Evolutionary conservation across 2,797 vertebrate genomes (phyloP).

Genomic region (Gastrophryne carolinensis): DNA sequence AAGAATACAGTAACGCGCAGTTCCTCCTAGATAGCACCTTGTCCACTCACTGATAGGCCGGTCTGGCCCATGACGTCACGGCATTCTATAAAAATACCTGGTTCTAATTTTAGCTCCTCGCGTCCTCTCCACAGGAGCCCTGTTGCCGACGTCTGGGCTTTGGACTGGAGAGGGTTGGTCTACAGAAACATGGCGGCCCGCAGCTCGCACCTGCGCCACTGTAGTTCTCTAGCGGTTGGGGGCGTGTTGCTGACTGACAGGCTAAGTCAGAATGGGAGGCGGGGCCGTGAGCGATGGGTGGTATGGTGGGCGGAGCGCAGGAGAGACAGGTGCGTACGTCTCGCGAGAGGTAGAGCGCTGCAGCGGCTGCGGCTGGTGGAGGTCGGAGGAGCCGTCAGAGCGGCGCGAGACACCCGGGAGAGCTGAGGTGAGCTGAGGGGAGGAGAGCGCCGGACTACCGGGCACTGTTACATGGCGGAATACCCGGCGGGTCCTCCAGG

Average conservation of each 20-base stretch:
- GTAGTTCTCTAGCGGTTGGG: not conserved
- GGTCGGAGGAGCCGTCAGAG: not conserved
- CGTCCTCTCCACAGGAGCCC: not conserved
- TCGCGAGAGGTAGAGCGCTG: slow-evolving; percentile 21
- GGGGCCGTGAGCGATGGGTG: not conserved
- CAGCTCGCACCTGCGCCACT: rapidly evolving
- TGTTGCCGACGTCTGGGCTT: not conserved
- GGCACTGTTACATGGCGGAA: too few relatives aligned
- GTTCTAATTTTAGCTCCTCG: too few relatives aligned
- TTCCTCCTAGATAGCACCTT: too few relatives aligned
- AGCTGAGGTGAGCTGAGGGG: not conserved
- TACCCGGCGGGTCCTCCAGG: too few relatives aligned
- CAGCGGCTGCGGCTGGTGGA: not conserved
- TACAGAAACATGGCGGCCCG: not conserved
- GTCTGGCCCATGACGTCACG: too few relatives aligned
- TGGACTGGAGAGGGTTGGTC: not conserved
- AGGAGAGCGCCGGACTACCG: not conserved
- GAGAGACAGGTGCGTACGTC: slow-evolving; percentile 25
- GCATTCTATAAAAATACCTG: too few relatives aligned
- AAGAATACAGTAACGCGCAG: too few relatives aligned
- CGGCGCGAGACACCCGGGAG: not conserved
- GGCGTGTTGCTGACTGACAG: not conserved
- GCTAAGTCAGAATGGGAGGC: not conserved
- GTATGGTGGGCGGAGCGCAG: not conserved
- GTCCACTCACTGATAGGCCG: too few relatives aligned